These are phyloP conservation scores for Dryobotodes eremita DNA, from an alignment of 2,888 invertebrate species.

Conservation along the genomic window DNA sequence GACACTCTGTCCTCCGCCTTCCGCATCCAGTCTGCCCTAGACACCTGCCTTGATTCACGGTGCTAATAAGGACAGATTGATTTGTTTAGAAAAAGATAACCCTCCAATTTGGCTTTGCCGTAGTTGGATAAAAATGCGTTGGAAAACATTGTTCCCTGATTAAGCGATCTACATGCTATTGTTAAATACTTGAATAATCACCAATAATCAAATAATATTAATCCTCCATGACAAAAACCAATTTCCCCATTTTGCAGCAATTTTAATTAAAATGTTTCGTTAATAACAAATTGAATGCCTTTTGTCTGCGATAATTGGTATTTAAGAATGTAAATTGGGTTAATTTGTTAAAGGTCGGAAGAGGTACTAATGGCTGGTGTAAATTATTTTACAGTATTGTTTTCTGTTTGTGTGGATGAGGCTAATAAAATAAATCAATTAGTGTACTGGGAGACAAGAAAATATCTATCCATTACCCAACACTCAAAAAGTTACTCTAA, in stretches of 20 bases:
- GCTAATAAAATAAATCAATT: neutral
- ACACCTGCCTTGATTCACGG: too few species aligned
- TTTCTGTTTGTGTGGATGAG: neutral
- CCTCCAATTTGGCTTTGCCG: too few species aligned
- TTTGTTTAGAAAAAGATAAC: too few species aligned
- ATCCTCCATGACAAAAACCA: constrained; percentile 30
- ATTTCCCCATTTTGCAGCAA: constrained; percentile 47
- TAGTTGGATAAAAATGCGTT: too few species aligned
- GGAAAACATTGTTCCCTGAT: too few species aligned
- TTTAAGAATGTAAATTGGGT: constrained; percentile 68
- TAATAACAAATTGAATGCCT: constrained; percentile 62
- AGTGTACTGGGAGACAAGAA: neutral
- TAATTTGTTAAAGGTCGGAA: constrained; percentile 62
- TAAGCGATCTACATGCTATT: neutral
- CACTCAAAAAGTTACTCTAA: too few species aligned
- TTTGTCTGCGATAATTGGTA: constrained; percentile 66
- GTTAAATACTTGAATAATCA: constrained; percentile 19
- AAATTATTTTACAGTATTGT: constrained; percentile 46
- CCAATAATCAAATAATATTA: constrained; percentile 34
- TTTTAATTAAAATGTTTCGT: constrained; percentile 65
- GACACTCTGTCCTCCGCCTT: too few species aligned
- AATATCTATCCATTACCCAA: neutral
- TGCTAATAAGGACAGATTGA: too few species aligned
- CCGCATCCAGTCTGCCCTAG: too few species aligned
- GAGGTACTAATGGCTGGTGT: constrained; percentile 36